Percentiles rank a stretch among this genome's conserved stretches.
phyloP scores from a whole-genome alignment of 1,140 invertebrate genomes.

The Drosophila nasuta region DNA sequence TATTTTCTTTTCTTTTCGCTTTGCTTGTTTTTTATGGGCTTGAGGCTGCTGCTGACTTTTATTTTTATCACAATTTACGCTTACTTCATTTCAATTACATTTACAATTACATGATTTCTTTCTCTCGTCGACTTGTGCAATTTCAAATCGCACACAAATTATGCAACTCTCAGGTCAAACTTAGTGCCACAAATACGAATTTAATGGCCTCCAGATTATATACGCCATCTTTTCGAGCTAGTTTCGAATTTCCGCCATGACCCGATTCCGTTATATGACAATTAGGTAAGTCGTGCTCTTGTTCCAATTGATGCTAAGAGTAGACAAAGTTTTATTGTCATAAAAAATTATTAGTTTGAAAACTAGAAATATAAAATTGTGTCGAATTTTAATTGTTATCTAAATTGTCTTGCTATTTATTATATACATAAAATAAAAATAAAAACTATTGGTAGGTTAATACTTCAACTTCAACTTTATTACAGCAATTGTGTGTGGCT shows the following conservation, averaged over 20 bases:
- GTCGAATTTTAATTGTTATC: too few species aligned
- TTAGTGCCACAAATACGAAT: slow-evolving; percentile 13
- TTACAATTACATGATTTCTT: slow-evolving; percentile 81
- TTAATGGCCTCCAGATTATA: slow-evolving; percentile 8
- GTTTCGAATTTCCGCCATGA: slow-evolving; percentile 5
- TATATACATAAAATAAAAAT: too few species aligned
- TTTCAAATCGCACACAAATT: slow-evolving; percentile 42
- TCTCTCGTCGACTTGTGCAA: slow-evolving; percentile 49
- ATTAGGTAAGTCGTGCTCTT: not conserved
- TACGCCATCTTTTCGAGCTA: slow-evolving; percentile 9
- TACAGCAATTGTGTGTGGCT: not conserved
- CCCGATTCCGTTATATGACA: not conserved
- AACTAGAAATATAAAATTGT: too few species aligned
- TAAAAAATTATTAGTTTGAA: too few species aligned
- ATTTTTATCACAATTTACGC: slow-evolving; percentile 76
- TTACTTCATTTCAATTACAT: slow-evolving; percentile 81
- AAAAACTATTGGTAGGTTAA: too few species aligned
- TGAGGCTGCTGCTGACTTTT: slow-evolving; percentile 34
- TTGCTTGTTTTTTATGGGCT: slow-evolving; percentile 51
- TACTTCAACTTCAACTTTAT: too few species aligned
- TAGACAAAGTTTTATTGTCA: too few species aligned
- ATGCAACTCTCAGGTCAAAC: slow-evolving; percentile 60
- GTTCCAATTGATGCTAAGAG: not conserved
- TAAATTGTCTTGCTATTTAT: too few species aligned
- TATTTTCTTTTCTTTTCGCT: slow-evolving; percentile 35